Conservation (phyloP, 2,113 vertebrate species). For the Lophotis ruficrista region DNA sequence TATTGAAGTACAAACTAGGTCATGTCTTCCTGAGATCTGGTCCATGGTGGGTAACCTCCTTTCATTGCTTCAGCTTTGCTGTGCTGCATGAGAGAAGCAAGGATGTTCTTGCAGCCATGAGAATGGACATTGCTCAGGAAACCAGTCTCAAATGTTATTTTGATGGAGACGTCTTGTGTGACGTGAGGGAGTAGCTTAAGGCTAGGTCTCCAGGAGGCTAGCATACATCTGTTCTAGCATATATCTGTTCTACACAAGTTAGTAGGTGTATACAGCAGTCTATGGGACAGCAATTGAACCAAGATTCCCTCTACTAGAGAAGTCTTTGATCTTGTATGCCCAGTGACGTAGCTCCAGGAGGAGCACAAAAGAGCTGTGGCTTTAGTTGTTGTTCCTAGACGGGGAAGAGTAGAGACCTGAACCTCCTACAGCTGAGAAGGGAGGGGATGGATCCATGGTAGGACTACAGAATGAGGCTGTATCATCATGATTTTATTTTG, state of each 20-base stretch:
- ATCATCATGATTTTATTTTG: background rate
- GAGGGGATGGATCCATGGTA: background rate
- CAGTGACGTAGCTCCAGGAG: background rate
- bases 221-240: background rate
- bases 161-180: accelerated
- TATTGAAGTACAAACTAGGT: slow-evolving; percentile 8
- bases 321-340: background rate
- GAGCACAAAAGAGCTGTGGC: background rate
- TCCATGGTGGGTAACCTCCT: background rate
- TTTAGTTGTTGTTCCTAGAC: background rate
- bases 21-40: background rate
- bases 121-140: background rate
- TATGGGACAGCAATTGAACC: background rate
- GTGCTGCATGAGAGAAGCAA: background rate
- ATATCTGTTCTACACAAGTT: background rate
- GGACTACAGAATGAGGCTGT: background rate
- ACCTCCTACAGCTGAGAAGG: background rate
- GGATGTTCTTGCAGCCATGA: background rate
- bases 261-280: background rate
- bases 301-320: background rate
- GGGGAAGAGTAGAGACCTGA: background rate
- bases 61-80: background rate
- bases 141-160: background rate
- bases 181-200: background rate
- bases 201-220: background rate